These are phyloP conservation scores for Argyrosomus regius DNA, from an alignment of 2,797 vertebrate species.

Conservation along the genomic window DNA sequence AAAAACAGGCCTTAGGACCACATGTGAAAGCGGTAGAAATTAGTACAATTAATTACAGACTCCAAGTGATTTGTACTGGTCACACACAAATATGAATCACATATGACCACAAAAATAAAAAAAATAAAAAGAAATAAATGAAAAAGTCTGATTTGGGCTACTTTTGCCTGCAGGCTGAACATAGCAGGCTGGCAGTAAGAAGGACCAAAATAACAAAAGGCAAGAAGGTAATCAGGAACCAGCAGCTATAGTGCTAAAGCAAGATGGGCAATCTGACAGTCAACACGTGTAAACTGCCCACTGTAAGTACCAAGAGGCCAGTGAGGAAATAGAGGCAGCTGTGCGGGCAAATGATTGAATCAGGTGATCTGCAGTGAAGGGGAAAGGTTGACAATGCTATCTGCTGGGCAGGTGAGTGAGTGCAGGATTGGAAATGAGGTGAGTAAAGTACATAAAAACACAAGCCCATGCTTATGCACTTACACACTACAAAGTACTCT, in stretches of 20 bases:
- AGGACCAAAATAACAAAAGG: conserved; percentile 13
- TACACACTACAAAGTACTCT: too few relatives aligned
- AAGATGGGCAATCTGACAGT: conserved; percentile 19
- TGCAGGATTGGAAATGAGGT: not conserved
- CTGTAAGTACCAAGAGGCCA: conserved; percentile 13
- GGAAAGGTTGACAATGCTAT: not conserved
- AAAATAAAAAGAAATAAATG: too few relatives aligned
- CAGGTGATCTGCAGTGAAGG: not conserved
- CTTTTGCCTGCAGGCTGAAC: too few relatives aligned
- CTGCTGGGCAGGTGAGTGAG: not conserved
- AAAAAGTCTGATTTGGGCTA: too few relatives aligned
- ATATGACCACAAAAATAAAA: too few relatives aligned
- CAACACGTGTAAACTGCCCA: conserved; percentile 13
- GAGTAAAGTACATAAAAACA: not conserved
- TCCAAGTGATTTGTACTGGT: too few relatives aligned
- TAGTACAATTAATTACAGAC: too few relatives aligned
- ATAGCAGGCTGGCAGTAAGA: conserved; percentile 3
- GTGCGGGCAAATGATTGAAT: not conserved
- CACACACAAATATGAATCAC: too few relatives aligned
- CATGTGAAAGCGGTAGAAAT: too few relatives aligned
- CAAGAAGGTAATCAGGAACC: conserved; percentile 8
- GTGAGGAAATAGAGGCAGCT: conserved; percentile 21
- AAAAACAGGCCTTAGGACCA: too few relatives aligned
- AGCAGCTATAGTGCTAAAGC: not conserved
- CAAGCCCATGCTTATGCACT: too few relatives aligned